These are phyloP conservation scores for Drosophila punjabiensis DNA, from an alignment of 1,140 invertebrate genomes.

Conservation along the genomic window DNA sequence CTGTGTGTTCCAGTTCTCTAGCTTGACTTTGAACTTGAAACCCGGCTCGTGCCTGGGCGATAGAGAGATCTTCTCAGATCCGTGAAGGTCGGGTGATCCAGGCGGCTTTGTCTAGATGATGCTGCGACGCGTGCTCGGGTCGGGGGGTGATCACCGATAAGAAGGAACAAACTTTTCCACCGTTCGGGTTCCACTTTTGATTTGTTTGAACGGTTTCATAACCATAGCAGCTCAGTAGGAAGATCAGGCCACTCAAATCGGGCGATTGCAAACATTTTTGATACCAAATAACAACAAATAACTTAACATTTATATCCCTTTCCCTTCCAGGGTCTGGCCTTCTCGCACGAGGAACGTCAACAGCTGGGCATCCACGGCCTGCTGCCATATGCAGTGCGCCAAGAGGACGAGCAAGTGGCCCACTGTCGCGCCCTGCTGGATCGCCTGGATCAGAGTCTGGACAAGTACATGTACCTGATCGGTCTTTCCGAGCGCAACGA, in stretches of 20 bases:
- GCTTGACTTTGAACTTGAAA: slow-evolving; percentile 58
- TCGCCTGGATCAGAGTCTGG: slow-evolving; percentile 92
- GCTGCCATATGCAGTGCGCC: slow-evolving; percentile 92
- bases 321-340: slow-evolving; percentile 57
- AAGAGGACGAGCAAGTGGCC: slow-evolving; percentile 93
- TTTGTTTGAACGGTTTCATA: slow-evolving; percentile 24
- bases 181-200: slow-evolving; percentile 6
- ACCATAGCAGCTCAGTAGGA: not conserved
- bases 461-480: slow-evolving; percentile 95
- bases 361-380: slow-evolving; percentile 94
- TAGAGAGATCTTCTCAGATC: slow-evolving; percentile 10
- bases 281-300: not conserved
- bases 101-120: not conserved
- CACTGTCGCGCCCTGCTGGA: slow-evolving; percentile 91
- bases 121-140: slow-evolving; percentile 30
- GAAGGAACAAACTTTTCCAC: slow-evolving; percentile 44
- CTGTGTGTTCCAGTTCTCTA: slow-evolving; percentile 5
- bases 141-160: slow-evolving; percentile 22
- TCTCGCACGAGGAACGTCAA: slow-evolving; percentile 91
- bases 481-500: slow-evolving; percentile 95
- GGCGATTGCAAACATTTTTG: not conserved
- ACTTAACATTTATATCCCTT: not conserved
- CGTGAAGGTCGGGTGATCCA: slow-evolving; percentile 35
- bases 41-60: slow-evolving; percentile 9
- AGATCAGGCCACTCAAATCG: slow-evolving; percentile 23